Evolutionary conservation across 2,888 invertebrate genomes (phyloP), one percentile per base, ranked within the genome.

Genomic region (Drosophila demipolita): DNA sequence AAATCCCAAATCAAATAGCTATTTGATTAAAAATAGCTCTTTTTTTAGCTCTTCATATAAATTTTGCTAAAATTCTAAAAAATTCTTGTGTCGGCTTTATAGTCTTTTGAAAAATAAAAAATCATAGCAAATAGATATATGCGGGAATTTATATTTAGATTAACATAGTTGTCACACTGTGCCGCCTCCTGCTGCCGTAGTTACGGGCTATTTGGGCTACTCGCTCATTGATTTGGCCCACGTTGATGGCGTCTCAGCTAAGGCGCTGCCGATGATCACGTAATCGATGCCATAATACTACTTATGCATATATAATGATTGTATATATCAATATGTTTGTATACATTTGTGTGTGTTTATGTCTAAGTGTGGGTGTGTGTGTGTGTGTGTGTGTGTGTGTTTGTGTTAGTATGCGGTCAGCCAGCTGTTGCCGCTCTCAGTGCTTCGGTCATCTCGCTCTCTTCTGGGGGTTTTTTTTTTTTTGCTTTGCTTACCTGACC

Each of bases 221-320:
- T 45, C 59, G 62, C 42, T 72, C 80, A 80, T 71, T 83, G 87
- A 78, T 67, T 87, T 87, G 73, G 73, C 69, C 83, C 63, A 80
- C 72, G 78, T 70, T 66, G 85, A 80, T 80, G 82, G 86, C 90
- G 88, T 89, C 88, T 87, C 78, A 62, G 71, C 65, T 74, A 70
- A 67, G 66, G 65, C 73, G 60, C 40, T 54, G 83, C 79, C 57
- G 66, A 52, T 70, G 83, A 87, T 87, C 87, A 87, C 87, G 87
- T 87, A 87, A 87, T 88, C 89, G 90, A 90, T 90, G 88, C 78
- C 86, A 88, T 87, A 88, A 85, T 87, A 73, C 70, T 75, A 61
- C 4, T 20, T 54, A 66, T 61, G 73, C 49, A 63, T 38, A 62
- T 49, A 66, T 54, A 63, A 2, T 42, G 20, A 12, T 20, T 42